A percentile compares a stretch with the other conserved stretches of the same genome.
These are phyloP conservation scores for Micrasema longulum DNA, from an alignment of 1,140 invertebrate genomes.

Conservation along the genomic window DNA sequence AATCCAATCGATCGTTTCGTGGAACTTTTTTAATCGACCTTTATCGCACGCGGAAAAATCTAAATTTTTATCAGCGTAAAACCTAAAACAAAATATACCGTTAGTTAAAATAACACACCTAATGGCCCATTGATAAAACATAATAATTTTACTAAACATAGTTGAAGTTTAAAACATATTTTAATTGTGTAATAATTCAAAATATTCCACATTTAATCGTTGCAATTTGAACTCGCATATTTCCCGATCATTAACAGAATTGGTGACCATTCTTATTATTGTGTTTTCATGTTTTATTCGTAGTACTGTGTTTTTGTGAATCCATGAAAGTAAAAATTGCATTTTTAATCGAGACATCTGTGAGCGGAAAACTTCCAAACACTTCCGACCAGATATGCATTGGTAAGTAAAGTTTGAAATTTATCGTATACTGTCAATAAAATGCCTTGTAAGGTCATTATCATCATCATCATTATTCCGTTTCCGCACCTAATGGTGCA, in stretches of 20 bases:
- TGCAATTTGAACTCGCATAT: background rate
- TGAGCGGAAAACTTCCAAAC: background rate
- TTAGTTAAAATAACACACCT: too few relatives aligned
- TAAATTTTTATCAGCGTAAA: too few relatives aligned
- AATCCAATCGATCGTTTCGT: too few relatives aligned
- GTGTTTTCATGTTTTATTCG: background rate
- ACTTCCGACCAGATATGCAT: conserved; percentile 3
- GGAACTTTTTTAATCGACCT: too few relatives aligned
- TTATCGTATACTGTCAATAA: background rate
- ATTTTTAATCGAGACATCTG: background rate
- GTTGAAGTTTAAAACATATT: background rate
- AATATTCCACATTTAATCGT: background rate
- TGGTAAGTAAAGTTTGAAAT: conserved; percentile 10
- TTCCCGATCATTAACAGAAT: background rate
- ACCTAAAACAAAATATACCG: too few relatives aligned
- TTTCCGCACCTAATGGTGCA: too few relatives aligned
- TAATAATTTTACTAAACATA: background rate
- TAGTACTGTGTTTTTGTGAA: background rate
- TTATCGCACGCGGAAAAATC: too few relatives aligned
- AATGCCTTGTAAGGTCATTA: too few relatives aligned
- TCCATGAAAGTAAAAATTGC: conserved; percentile 1
- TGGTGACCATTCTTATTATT: background rate
- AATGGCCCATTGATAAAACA: background rate
- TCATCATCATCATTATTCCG: too few relatives aligned
- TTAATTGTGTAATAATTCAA: background rate